Conservation (phyloP, 1,140 invertebrate genomes). For the Bombus difficillimus region DNA sequence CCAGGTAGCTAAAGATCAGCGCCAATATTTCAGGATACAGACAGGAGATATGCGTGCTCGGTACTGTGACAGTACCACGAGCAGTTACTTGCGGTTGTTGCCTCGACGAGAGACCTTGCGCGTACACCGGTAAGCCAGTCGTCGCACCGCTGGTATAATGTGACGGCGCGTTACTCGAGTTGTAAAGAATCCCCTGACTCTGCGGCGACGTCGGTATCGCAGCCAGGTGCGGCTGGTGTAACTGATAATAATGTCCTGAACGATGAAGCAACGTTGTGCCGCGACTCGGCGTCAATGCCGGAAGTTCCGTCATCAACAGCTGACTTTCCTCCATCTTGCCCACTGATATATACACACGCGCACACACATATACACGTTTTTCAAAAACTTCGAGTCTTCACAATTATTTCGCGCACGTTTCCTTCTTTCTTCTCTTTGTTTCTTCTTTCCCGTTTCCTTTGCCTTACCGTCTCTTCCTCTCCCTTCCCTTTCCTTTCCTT, state of each 20-base stretch:
- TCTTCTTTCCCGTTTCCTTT: not conserved
- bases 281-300: constrained; percentile 75
- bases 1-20: constrained; percentile 94
- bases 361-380: constrained; percentile 43
- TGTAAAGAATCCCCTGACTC: constrained; percentile 59
- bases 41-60: constrained; percentile 91
- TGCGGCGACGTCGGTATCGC: constrained; percentile 63
- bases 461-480: no score
- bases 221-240: constrained; percentile 79
- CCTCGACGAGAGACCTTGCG: constrained; percentile 58
- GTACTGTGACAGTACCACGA: constrained; percentile 51
- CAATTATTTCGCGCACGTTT: not conserved
- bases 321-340: constrained; percentile 77
- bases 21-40: constrained; percentile 96
- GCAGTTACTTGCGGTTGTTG: constrained; percentile 54
- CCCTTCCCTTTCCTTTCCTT: not conserved
- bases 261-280: constrained; percentile 78
- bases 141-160: constrained; percentile 65
- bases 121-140: constrained; percentile 49
- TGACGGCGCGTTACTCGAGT: constrained; percentile 65
- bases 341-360: constrained; percentile 4
- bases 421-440: not conserved
- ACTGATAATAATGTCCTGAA: constrained; percentile 79
- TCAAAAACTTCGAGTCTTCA: not conserved
- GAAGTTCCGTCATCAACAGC: constrained; percentile 81